Evolutionary conservation across 1,140 invertebrate species (phyloP), one percentile per base, ranked within the genome.

Genomic region (Euglossa dilemma): DNA sequence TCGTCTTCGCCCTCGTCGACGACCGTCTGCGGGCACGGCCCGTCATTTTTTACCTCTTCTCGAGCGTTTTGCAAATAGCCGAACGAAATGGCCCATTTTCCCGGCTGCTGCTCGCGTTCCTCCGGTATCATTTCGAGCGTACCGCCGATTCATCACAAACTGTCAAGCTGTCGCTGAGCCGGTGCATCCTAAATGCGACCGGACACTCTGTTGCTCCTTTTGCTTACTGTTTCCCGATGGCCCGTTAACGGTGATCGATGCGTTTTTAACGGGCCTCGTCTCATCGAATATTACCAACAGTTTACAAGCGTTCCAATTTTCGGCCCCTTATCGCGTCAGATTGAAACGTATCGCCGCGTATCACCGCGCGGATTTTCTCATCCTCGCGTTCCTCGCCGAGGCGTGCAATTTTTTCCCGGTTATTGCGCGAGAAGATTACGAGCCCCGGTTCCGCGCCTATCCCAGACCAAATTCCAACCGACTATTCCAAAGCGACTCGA

Each of bases 221-320:
- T 67, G 45, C 73, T 69, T 47, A 76, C 57, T 28, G 63, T 59
- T 59, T 76, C 73, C 23, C 73, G 59, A 56, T 74, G 59, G n/a
- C 36, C 63, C 25, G 80, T 82, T 74, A 81, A 81, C 71, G 59
- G 36, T 81, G 79, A 81, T 81, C 56, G 79, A 81, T 81, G 59
- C 57, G 75, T 81, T 81, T 81, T 81, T 81, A 81, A 81, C 72
- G 79, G 79, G 69, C 36, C 57, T 64, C 59, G 45, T 28, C 71
- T 81, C 79, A 25, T 74, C 79, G 70, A 74, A 64, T 56, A 64
- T 61, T 56, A 54, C 20, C 23, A 81, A 64, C 71, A 36, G 50
- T 74, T 80, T 76, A 76, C 74, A 76, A 52, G 59, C 61, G 74
- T 76, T 66, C 25, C 57, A 76, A 25, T 52, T 76, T 64, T 63